Base-by-base conservation (phyloP, 1,140 invertebrate genomes). In the Platorchestia sp. region DNA sequence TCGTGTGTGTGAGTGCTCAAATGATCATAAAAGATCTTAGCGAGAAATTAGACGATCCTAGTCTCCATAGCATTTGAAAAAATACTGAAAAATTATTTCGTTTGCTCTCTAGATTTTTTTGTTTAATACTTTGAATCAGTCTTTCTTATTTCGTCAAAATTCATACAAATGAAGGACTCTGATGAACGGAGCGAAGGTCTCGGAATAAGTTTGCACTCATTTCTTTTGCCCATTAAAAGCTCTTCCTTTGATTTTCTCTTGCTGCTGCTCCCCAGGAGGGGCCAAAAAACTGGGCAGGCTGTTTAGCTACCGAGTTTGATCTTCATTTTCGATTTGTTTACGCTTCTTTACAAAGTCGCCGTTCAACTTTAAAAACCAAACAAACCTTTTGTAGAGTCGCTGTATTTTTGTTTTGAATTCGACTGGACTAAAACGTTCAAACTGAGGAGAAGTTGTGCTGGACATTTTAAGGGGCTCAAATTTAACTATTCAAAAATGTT, bases 221-320 rank as follows among this genome's bases (percentile, higher is more conserved):
- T 89, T 89, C 87, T 89, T 89, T 43, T 89, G 87, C n/a, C 43
- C 87, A 89, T 89, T 89, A 89, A 89, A 89, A 89, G 87, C 36
- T 86, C 86, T 40, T 89, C 87, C 27, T 41, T 22, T 0, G 43
- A 42, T 89, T 89, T 89, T 89, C 36, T 86, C 87, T 42, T 89
- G 41, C 42, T 44, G 87, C n/a, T 42, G n/a, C 41, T 89, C 10
- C 87, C 41, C 14, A 89, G 87, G 87, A 44, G 5, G 87, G 87
- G 41, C 87, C 27, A 89, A 89, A 89, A 89, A 86, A 44, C 7
- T 89, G n/a, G 3, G 41, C 87, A 75, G 10, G 87, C 87, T 42
- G 87, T 89, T 89, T 42, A 42, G 43, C 87, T 89, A 27, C 41
- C 41, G 36, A 89, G 87, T 89, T 89, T 89, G 87, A 44, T 89